Conservation (phyloP, 1,140 invertebrate genomes). For the Alviniconcha marisindica region DNA sequence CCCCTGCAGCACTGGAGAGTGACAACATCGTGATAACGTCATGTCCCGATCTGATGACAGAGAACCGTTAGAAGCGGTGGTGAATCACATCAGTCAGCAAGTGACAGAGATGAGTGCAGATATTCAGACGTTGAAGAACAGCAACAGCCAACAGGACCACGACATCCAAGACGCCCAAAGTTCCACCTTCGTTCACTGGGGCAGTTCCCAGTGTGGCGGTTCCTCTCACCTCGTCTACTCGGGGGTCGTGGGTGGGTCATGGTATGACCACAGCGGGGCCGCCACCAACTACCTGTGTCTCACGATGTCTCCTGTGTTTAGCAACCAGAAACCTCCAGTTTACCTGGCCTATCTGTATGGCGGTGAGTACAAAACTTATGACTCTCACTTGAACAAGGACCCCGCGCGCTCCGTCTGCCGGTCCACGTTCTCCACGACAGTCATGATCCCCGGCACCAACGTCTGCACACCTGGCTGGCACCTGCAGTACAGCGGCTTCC, state of each 20-base stretch:
- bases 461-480: slow-evolving; percentile 54
- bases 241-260: neutral
- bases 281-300: slow-evolving; percentile 21
- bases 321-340: neutral
- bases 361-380: slow-evolving; percentile 5
- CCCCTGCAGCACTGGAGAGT: neutral
- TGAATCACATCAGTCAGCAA: neutral
- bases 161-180: neutral
- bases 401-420: slow-evolving; percentile 19
- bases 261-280: neutral
- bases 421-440: neutral
- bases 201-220: neutral
- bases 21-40: neutral
- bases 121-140: neutral
- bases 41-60: neutral
- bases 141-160: slow-evolving; percentile 5
- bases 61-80: neutral
- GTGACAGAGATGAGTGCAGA: neutral
- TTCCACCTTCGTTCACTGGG: slow-evolving; percentile 24
- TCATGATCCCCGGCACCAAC: slow-evolving; percentile 59
- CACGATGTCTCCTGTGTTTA: neutral
- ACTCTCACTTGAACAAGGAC: neutral
- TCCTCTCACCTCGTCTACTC: neutral
- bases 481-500: slow-evolving; percentile 51
- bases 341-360: neutral